Conservation (phyloP, 2,113 vertebrate genomes). For the Rhinolophus sinicus region DNA sequence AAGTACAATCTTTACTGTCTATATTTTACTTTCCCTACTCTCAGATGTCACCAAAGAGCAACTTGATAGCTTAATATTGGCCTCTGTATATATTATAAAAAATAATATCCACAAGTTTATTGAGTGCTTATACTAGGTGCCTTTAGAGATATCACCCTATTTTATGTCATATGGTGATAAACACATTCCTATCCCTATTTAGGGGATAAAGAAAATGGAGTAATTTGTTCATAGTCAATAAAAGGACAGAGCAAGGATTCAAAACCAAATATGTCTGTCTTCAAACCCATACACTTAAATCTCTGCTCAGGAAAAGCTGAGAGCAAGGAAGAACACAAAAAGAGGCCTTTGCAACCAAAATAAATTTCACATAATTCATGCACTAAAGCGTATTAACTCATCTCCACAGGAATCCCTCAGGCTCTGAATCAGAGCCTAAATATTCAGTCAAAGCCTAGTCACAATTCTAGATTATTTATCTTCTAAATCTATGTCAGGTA, state of each 20-base stretch:
- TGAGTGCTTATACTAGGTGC: neutral
- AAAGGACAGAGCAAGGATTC: neutral
- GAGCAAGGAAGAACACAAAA: neutral
- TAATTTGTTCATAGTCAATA: neutral
- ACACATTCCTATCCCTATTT: neutral
- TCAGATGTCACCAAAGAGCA: constrained; percentile 8
- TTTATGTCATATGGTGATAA: neutral
- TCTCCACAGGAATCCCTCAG: neutral
- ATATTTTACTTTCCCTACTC: neutral
- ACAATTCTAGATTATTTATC: constrained; percentile 5
- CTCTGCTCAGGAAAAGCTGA: neutral
- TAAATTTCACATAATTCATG: constrained; percentile 4
- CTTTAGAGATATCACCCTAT: constrained; percentile 5
- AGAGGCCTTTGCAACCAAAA: neutral
- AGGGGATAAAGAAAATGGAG: neutral
- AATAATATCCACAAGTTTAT: neutral
- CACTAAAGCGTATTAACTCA: neutral
- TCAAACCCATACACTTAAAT: neutral
- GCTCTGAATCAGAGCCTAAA: constrained; percentile 36
- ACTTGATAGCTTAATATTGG: neutral
- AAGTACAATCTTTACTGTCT: neutral
- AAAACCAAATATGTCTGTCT: constrained; percentile 6
- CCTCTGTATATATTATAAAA: neutral
- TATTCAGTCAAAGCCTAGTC: neutral
- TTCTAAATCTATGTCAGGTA: neutral